Conservation (phyloP, 2,888 invertebrate genomes). For the Sialis fuliginosa region DNA sequence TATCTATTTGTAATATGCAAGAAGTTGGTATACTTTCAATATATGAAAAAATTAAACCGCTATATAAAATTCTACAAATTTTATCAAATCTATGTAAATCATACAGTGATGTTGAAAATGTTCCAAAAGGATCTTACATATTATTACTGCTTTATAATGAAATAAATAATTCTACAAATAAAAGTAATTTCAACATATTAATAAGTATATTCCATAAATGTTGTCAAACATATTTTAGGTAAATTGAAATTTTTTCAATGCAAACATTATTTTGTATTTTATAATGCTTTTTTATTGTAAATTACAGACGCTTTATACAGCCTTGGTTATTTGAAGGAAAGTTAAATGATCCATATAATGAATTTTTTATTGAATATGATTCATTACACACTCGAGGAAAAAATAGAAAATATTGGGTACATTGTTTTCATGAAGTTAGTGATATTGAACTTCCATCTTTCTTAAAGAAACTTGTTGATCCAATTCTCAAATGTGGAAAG, state of each 20-base stretch:
- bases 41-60: no score
- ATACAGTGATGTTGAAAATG: neutral
- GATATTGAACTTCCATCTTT: constrained; percentile 46
- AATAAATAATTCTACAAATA: neutral
- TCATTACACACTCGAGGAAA: constrained; percentile 42
- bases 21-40: no score
- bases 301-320: constrained; percentile 42
- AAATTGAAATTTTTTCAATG: constrained; percentile 1
- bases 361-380: constrained; percentile 66
- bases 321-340: constrained; percentile 76
- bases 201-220: constrained; percentile 18
- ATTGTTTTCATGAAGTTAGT: constrained; percentile 34
- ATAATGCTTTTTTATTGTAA: constrained; percentile 2
- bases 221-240: constrained; percentile 24
- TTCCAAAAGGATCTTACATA: neutral
- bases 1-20: no score
- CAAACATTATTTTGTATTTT: neutral
- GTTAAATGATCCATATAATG: constrained; percentile 60
- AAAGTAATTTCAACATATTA: neutral
- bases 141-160: neutral
- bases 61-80: no score
- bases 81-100: neutral
- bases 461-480: constrained; percentile 38
- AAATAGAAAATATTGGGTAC: constrained; percentile 49
- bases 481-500: constrained; percentile 57